phyloP scores from a whole-genome alignment of 2,888 invertebrate species.

The Hypomecis atomaria region DNA sequence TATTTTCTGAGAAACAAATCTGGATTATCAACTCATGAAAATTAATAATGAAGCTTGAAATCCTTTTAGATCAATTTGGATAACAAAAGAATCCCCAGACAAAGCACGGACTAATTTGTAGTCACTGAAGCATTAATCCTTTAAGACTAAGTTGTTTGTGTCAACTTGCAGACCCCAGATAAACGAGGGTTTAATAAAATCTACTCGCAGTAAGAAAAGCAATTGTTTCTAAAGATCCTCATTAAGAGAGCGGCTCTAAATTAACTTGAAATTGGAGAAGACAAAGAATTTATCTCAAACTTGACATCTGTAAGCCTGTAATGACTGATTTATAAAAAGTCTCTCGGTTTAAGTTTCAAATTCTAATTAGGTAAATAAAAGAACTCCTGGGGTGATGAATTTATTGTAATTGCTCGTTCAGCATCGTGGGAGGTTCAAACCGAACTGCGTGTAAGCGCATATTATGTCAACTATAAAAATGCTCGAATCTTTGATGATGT shows the following conservation, averaged over 20 bases:
- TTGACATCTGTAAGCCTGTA: conserved; percentile 7
- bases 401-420: background rate
- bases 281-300: conserved; percentile 1
- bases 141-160: conserved; percentile 13
- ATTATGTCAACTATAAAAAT: background rate
- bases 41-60: background rate
- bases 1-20: too few species aligned
- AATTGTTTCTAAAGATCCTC: conserved; percentile 19
- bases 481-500: conserved; percentile 17
- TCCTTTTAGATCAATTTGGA: background rate
- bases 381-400: background rate
- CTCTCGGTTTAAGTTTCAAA: background rate
- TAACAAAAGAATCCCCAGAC: conserved; percentile 6
- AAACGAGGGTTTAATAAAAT: conserved; percentile 24
- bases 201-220: conserved; percentile 12
- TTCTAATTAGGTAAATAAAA: background rate
- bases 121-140: conserved; percentile 12
- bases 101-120: conserved; percentile 21
- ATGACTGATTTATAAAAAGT: background rate
- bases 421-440: conserved; percentile 6
- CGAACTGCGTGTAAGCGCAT: background rate
- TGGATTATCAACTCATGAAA: background rate
- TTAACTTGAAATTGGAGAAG: conserved; percentile 24
- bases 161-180: conserved; percentile 10
- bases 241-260: conserved; percentile 18